These are phyloP conservation scores for Euphonia xanthogaster DNA, from an alignment of 2,797 vertebrate species.

Conservation along the genomic window DNA sequence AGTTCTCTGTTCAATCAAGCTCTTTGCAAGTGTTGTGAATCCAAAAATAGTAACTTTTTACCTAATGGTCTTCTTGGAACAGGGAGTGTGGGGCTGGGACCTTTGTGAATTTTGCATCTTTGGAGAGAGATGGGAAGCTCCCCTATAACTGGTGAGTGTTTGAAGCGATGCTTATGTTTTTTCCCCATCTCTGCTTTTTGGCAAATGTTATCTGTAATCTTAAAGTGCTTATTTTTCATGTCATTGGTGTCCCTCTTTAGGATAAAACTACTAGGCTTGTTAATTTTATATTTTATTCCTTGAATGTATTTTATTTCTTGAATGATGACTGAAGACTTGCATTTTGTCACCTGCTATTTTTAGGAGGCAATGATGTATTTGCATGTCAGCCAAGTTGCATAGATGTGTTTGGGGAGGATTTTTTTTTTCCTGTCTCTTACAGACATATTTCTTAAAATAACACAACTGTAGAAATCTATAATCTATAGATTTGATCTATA, in stretches of 20 bases:
- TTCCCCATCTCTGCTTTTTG: not conserved
- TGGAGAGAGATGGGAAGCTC: conserved; percentile 93
- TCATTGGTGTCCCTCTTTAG: not conserved
- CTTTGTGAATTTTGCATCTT: conserved; percentile 94
- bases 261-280: not conserved
- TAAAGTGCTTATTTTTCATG: not conserved
- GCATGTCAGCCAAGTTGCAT: not conserved
- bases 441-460: not conserved
- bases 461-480: not conserved
- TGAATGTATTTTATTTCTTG: not conserved
- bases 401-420: not conserved
- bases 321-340: not conserved
- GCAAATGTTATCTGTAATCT: not conserved
- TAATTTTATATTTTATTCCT: not conserved
- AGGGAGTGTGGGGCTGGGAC: conserved; percentile 95
- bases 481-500: not conserved
- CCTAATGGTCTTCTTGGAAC: conserved; percentile 45
- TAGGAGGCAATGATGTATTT: not conserved
- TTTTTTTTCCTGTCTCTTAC: not conserved
- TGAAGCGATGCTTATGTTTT: not conserved
- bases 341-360: not conserved
- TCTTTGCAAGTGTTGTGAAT: not conserved
- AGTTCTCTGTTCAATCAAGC: not conserved
- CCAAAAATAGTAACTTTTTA: not conserved
- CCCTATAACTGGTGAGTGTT: conserved; percentile 93